These are phyloP conservation scores for Trachelus iudaicus DNA, from an alignment of 2,888 invertebrate species.

Conservation along the genomic window DNA sequence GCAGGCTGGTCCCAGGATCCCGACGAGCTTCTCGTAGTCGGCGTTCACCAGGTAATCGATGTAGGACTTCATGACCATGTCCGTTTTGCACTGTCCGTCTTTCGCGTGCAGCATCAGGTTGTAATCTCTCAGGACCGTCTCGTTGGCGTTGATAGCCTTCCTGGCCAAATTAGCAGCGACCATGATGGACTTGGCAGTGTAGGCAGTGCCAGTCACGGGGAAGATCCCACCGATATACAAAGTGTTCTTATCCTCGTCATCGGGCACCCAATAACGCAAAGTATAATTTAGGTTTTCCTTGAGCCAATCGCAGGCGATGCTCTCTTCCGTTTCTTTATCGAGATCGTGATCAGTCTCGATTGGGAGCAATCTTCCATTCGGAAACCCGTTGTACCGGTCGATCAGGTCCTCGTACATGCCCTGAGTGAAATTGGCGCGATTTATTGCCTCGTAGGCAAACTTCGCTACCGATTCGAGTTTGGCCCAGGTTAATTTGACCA, in stretches of 20 bases:
- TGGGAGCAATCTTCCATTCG: neutral
- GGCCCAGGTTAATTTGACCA: conserved; percentile 76
- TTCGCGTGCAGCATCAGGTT: conserved; percentile 69
- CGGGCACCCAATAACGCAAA: conserved; percentile 67
- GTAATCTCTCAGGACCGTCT: conserved; percentile 71
- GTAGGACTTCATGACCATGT: conserved; percentile 80
- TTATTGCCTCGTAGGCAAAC: conserved; percentile 67
- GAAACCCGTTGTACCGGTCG: conserved; percentile 52
- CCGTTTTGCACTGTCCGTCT: conserved; percentile 78
- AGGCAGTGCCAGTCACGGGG: conserved; percentile 72
- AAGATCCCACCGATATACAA: conserved; percentile 78
- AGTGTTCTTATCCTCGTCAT: conserved; percentile 58
- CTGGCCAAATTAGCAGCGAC: conserved; percentile 74
- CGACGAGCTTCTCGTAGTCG: conserved; percentile 72
- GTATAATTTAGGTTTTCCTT: conserved; percentile 61
- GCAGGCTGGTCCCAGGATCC: conserved; percentile 83
- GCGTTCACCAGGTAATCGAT: conserved; percentile 75
- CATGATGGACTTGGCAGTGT: conserved; percentile 72
- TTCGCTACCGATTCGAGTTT: conserved; percentile 69
- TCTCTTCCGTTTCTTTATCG: conserved; percentile 40
- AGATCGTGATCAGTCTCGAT: neutral
- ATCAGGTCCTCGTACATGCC: conserved; percentile 69
- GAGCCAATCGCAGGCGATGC: conserved; percentile 79
- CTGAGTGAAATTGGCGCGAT: conserved; percentile 67
- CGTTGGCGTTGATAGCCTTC: conserved; percentile 72